Evolutionary conservation across 2,888 invertebrate genomes (phyloP).

Genomic region (Tetragonula carbonaria): DNA sequence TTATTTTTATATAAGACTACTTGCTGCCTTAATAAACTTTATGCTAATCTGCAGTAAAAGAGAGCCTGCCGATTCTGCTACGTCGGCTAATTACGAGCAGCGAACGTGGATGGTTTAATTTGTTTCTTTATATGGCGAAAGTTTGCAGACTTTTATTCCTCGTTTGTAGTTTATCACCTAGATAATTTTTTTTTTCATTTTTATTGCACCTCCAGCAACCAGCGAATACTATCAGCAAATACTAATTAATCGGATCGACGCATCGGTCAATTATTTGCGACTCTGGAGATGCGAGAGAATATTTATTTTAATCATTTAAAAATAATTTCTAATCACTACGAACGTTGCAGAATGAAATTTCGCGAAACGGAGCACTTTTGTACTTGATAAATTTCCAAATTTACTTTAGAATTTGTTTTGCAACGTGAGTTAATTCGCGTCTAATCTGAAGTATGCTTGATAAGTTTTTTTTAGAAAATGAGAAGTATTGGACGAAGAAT

Average conservation of each 20-base stretch:
- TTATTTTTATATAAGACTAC: constrained; percentile 29
- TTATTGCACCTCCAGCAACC: not conserved
- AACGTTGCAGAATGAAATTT: too few species aligned
- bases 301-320: not conserved
- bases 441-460: too few species aligned
- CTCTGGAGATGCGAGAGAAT: not conserved
- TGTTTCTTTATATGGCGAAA: constrained; percentile 23
- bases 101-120: constrained; percentile 28
- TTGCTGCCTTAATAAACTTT: constrained; percentile 36
- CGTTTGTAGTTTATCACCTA: not conserved
- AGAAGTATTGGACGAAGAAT: too few species aligned
- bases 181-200: not conserved
- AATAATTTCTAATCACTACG: too few species aligned
- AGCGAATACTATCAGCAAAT: not conserved
- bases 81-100: constrained; percentile 43
- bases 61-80: constrained; percentile 24
- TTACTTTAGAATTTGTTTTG: too few species aligned
- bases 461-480: too few species aligned
- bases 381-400: too few species aligned
- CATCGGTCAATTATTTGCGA: not conserved
- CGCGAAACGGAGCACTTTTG: too few species aligned
- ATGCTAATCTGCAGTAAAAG: constrained; percentile 39
- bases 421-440: too few species aligned
- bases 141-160: constrained; percentile 1
- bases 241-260: not conserved